These are phyloP conservation scores for Lophius americanus DNA, from an alignment of 2,797 vertebrate genomes.

Conservation along the genomic window DNA sequence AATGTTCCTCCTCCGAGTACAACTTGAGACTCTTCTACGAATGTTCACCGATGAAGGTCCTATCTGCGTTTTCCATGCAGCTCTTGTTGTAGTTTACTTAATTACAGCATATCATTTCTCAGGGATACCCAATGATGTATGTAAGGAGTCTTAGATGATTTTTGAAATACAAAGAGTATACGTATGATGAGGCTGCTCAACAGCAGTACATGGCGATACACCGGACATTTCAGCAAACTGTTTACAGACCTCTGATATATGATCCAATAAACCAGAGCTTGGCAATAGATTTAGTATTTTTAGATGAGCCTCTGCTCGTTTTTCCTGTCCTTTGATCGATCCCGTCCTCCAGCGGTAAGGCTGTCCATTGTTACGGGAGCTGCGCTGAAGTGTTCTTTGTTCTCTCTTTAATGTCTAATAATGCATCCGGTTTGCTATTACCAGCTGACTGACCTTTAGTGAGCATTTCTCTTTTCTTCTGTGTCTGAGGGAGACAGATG, in stretches of 20 bases:
- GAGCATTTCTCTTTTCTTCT: constrained; percentile 45
- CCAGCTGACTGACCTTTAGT: constrained; percentile 51
- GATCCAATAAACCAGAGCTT: constrained; percentile 51
- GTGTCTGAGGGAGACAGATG: constrained; percentile 40
- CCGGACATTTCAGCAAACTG: neutral
- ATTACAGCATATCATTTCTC: constrained; percentile 44
- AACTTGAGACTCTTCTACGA: constrained; percentile 13
- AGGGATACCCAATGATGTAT: constrained; percentile 36
- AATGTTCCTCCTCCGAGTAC: constrained; percentile 24
- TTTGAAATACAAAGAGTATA: constrained; percentile 2
- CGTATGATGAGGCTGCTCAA: constrained; percentile 26
- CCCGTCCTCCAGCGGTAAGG: constrained; percentile 44
- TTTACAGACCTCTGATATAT: constrained; percentile 50
- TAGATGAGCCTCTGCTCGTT: constrained; percentile 56
- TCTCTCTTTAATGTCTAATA: constrained; percentile 61
- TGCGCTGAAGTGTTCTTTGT: constrained; percentile 54
- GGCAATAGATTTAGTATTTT: constrained; percentile 68
- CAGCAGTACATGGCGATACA: constrained; percentile 17
- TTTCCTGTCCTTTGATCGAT: constrained; percentile 66
- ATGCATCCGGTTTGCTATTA: constrained; percentile 55
- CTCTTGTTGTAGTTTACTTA: constrained; percentile 38
- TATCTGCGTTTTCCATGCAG: constrained; percentile 27
- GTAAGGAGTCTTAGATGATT: constrained; percentile 13
- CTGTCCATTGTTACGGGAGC: constrained; percentile 52
- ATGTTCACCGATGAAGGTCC: neutral